A percentile compares a stretch with the other conserved stretches of the same genome.
Conservation (phyloP, 2,888 invertebrate species). For the Ernsta delagoae region DNA sequence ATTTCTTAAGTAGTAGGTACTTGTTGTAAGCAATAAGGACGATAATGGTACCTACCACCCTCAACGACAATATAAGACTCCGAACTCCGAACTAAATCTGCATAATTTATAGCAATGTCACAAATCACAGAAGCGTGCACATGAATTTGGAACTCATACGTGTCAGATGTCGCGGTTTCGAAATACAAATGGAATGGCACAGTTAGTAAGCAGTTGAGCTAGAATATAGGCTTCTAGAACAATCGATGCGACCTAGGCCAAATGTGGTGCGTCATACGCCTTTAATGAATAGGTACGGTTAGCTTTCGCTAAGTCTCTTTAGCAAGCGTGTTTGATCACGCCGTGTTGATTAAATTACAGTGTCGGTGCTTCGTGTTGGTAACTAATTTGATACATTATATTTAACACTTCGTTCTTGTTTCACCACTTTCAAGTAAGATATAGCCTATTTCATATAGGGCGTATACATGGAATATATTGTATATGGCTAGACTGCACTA, state of each 20-base stretch:
- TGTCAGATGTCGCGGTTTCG: slow-evolving; percentile 17
- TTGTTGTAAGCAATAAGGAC: no score
- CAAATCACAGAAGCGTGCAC: not conserved
- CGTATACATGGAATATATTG: no score
- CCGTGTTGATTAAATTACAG: not conserved
- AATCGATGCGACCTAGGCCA: slow-evolving; percentile 26
- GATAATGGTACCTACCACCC: no score
- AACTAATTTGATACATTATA: no score
- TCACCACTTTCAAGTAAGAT: no score
- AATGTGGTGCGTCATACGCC: slow-evolving; percentile 8
- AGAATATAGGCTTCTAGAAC: slow-evolving; percentile 18
- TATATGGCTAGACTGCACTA: no score
- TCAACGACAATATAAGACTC: no score
- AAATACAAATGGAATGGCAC: slow-evolving; percentile 6
- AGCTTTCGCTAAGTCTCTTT: slow-evolving; percentile 14
- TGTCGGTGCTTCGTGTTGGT: no score
- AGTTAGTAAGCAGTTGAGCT: not conserved
- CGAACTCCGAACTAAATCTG: no score
- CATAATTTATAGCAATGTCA: not conserved
- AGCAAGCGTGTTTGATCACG: slow-evolving; percentile 1
- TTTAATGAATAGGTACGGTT: slow-evolving; percentile 14
- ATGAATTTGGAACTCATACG: slow-evolving; percentile 5
- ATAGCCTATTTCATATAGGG: no score
- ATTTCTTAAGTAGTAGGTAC: no score
- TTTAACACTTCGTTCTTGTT: no score